phyloP scores from a whole-genome alignment of 1,140 invertebrate species.

The Camponotus floridanus region DNA sequence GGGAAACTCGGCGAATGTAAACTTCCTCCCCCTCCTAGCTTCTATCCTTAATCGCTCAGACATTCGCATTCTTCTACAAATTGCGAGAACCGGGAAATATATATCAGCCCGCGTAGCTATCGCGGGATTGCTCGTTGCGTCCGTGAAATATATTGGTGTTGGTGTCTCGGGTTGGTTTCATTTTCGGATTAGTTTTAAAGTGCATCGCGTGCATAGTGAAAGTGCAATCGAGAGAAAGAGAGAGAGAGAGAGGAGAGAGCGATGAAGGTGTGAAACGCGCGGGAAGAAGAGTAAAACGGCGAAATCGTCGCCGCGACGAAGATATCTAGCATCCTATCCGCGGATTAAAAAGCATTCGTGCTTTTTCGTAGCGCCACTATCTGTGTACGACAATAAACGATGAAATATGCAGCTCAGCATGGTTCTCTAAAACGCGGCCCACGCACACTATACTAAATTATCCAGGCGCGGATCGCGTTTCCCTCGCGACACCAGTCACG shows the following conservation, averaged over 20 bases:
- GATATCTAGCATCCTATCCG: conserved; percentile 30
- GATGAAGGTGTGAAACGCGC: conserved; percentile 8
- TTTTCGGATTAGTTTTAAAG: conserved; percentile 60
- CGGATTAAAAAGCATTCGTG: conserved; percentile 56
- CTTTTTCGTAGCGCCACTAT: conserved; percentile 26
- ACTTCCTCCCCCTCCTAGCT: background rate
- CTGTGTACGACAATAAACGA: conserved; percentile 28
- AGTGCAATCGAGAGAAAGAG: background rate
- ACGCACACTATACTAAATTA: conserved; percentile 43
- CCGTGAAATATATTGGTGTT: conserved; percentile 33
- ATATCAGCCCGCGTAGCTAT: conserved; percentile 26
- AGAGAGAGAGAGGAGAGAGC: background rate
- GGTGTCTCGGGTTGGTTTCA: conserved; percentile 35
- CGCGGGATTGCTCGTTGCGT: conserved; percentile 44
- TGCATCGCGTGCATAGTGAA: conserved; percentile 16
- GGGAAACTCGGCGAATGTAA: background rate
- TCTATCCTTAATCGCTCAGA: background rate
- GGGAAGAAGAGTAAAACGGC: conserved; percentile 32
- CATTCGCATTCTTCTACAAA: conserved; percentile 27
- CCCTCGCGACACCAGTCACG: conserved; percentile 24
- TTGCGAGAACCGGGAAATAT: conserved; percentile 38
- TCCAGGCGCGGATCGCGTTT: conserved; percentile 35
- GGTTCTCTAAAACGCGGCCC: conserved; percentile 45
- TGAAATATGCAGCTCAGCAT: conserved; percentile 49
- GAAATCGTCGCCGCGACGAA: conserved; percentile 16